Conservation (phyloP, 2,888 invertebrate genomes). For the Eupithecia exiguata region DNA sequence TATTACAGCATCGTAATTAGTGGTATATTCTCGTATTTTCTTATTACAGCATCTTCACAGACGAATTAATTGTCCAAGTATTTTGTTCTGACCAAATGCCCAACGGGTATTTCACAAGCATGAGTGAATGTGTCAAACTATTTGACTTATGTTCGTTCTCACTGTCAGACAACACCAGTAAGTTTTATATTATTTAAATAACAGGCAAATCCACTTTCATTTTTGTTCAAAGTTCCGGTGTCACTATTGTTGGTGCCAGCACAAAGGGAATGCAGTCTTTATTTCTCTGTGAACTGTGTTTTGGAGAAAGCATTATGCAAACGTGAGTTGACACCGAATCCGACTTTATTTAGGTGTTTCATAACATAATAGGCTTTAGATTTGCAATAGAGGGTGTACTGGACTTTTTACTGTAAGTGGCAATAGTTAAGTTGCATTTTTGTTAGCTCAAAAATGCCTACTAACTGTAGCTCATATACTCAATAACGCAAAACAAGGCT, state of each 20-base stretch:
- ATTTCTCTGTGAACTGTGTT: slow-evolving; percentile 55
- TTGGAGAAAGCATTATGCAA: slow-evolving; percentile 39
- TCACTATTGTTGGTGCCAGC: slow-evolving; percentile 63
- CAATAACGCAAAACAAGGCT: no score
- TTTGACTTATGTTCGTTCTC: neutral
- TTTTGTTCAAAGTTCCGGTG: slow-evolving; percentile 78
- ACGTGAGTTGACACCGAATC: slow-evolving; percentile 18
- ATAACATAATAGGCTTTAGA: slow-evolving; percentile 2
- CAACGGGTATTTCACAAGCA: neutral
- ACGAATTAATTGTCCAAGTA: neutral
- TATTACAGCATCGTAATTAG: no score
- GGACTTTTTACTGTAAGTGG: neutral
- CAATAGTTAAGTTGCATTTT: neutral
- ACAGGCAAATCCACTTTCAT: slow-evolving; percentile 81
- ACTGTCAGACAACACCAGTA: neutral
- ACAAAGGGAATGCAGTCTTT: slow-evolving; percentile 69
- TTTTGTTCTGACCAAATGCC: neutral
- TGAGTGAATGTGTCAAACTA: neutral
- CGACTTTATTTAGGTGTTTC: slow-evolving; percentile 11
- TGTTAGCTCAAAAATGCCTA: neutral
- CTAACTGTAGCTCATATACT: no score
- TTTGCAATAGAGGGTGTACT: neutral
- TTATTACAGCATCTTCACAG: no score
- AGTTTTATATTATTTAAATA: slow-evolving; percentile 67
- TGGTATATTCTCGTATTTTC: no score